These are phyloP conservation scores for Hydriomena furcata DNA, from an alignment of 2,888 invertebrate species.

Conservation along the genomic window DNA sequence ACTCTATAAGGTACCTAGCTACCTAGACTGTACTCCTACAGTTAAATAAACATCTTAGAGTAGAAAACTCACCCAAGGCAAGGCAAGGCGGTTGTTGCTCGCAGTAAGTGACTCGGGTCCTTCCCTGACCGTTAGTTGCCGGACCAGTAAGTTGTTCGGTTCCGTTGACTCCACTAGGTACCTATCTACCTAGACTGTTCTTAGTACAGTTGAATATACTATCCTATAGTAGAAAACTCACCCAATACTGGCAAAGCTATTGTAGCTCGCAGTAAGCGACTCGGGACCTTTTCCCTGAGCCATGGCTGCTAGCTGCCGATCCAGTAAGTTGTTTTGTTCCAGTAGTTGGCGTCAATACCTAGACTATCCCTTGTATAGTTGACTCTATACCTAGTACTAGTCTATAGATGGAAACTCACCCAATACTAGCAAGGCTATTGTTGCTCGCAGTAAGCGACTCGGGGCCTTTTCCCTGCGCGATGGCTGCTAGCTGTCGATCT, in stretches of 20 bases:
- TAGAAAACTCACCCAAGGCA: conserved; percentile 72
- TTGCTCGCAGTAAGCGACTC: conserved; percentile 77
- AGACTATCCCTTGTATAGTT: conserved; percentile 72
- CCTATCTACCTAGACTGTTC: conserved; percentile 73
- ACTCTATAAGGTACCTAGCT: conserved; percentile 78
- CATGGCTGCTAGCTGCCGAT: conserved; percentile 74
- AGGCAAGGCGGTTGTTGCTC: conserved; percentile 74
- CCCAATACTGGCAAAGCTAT: conserved; percentile 75
- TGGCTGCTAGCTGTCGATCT: conserved; percentile 73
- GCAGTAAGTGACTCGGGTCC: conserved; percentile 72
- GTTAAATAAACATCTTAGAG: conserved; percentile 61
- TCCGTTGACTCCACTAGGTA: conserved; percentile 76
- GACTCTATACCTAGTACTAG: conserved; percentile 51
- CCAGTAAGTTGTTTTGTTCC: conserved; percentile 74
- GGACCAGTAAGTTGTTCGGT: conserved; percentile 73
- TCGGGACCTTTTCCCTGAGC: conserved; percentile 72
- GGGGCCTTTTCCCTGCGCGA: conserved; percentile 71
- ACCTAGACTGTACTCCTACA: conserved; percentile 72
- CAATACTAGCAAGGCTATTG: conserved; percentile 73
- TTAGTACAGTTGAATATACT: conserved; percentile 70
- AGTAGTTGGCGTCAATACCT: conserved; percentile 78
- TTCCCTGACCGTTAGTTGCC: conserved; percentile 73
- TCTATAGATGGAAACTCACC: conserved; percentile 59
- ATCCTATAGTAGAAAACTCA: conserved; percentile 46
- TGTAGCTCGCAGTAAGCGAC: conserved; percentile 77